A percentile compares a stretch with the other conserved stretches of the same genome.
Conservation (phyloP, 2,888 invertebrate genomes). For the Trissolcus brochymenae region DNA sequence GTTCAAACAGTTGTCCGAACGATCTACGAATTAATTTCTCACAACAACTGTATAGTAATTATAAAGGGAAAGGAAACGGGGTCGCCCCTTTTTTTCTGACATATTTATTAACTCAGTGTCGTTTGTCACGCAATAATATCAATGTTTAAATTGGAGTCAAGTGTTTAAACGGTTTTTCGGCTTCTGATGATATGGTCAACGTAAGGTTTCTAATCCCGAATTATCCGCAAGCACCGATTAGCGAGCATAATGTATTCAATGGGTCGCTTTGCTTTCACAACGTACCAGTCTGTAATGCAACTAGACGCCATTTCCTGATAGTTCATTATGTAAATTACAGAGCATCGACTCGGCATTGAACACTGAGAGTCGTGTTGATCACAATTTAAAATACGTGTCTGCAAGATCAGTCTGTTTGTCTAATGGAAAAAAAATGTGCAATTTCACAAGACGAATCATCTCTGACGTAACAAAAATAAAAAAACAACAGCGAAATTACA, state of each 20-base stretch:
- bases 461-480: background rate
- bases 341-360: constrained; percentile 44
- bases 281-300: constrained; percentile 50
- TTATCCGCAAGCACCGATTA: constrained; percentile 52
- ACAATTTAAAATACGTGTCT: constrained; percentile 25
- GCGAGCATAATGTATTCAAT: constrained; percentile 50
- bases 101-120: too few species aligned
- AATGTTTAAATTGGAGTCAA: background rate
- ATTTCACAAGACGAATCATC: background rate
- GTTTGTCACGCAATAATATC: background rate
- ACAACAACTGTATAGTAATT: background rate
- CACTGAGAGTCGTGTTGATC: constrained; percentile 27
- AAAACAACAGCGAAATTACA: background rate
- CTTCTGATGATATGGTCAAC: constrained; percentile 30
- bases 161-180: constrained; percentile 21
- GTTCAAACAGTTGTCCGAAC: background rate
- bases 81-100: too few species aligned
- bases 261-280: constrained; percentile 49
- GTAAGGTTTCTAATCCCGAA: constrained; percentile 48
- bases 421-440: constrained; percentile 21
- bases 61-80: too few species aligned
- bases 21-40: background rate
- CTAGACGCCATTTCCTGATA: constrained; percentile 53
- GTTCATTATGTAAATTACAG: constrained; percentile 52
- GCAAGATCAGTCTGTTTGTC: constrained; percentile 34